Percentiles rank a stretch among this genome's conserved stretches.
Evolutionary conservation across 2,113 vertebrate genomes (phyloP).

Genomic region (Microtus richardsoni): DNA sequence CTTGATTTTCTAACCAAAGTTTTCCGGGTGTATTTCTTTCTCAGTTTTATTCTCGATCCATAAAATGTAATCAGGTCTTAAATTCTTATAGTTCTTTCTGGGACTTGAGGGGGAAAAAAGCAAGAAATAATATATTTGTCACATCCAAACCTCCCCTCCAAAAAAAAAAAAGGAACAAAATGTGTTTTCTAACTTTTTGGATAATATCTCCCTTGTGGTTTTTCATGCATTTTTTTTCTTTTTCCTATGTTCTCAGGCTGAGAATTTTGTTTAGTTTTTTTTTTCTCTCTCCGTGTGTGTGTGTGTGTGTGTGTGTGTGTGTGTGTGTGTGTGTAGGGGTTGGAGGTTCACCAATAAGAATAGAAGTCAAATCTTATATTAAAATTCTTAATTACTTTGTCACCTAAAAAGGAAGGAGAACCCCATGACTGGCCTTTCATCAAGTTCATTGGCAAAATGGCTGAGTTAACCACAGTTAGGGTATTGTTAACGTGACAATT

Average conservation of each 20-base stretch:
- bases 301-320: background rate
- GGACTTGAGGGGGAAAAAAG: background rate
- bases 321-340: background rate
- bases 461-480: conserved; percentile 62
- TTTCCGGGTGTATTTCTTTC: background rate
- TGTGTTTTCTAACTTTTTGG: conserved; percentile 12
- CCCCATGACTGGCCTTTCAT: conserved; percentile 76
- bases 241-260: background rate
- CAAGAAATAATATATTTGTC: background rate
- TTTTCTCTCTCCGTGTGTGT: background rate
- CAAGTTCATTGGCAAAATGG: conserved; percentile 61
- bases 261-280: background rate
- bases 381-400: conserved; percentile 72
- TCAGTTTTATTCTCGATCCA: background rate
- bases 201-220: conserved; percentile 1
- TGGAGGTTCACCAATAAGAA: conserved; percentile 39
- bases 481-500: conserved; percentile 76
- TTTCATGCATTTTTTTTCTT: background rate
- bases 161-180: background rate
- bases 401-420: conserved; percentile 72
- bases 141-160: background rate
- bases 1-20: background rate
- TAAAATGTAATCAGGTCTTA: background rate
- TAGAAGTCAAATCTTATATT: conserved; percentile 23
- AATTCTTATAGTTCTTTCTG: background rate